Conservation (phyloP, 2,797 vertebrate species). For the Crocodylus rhombifer region DNA sequence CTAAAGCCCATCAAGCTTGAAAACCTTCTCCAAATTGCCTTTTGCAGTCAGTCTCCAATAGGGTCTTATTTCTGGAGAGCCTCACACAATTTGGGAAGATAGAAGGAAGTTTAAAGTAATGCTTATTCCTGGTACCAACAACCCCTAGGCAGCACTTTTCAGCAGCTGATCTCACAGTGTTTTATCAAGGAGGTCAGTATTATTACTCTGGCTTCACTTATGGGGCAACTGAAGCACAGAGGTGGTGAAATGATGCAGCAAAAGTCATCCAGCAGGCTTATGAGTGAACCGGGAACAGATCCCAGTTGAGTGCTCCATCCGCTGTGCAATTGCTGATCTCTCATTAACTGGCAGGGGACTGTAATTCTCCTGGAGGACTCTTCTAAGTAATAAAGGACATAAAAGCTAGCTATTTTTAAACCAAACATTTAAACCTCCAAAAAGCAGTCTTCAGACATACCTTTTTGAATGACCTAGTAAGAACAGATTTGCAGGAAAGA, state of each 20-base stretch:
- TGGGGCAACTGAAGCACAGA: no score
- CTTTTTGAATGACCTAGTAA: not conserved
- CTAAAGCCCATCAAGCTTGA: not conserved
- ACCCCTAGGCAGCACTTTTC: no score
- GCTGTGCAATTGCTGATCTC: no score
- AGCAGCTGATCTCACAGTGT: no score
- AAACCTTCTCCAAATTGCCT: not conserved
- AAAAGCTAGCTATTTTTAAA: not conserved
- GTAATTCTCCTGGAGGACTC: no score
- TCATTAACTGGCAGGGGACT: no score
- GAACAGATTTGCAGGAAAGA: not conserved
- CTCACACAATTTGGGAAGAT: not conserved
- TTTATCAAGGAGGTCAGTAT: no score
- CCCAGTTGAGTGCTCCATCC: no score
- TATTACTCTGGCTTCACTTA: not conserved
- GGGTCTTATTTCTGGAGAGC: not conserved
- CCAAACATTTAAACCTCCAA: not conserved
- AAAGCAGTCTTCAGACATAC: slow-evolving; percentile 3
- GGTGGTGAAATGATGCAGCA: no score
- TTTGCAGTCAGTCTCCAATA: not conserved
- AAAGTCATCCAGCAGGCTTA: no score
- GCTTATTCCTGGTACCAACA: not conserved
- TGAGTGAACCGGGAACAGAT: no score
- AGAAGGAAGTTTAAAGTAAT: not conserved
- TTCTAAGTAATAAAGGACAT: no score